Base-by-base conservation (phyloP, 2,888 invertebrate genomes). In the Epinotia bilunana region DNA sequence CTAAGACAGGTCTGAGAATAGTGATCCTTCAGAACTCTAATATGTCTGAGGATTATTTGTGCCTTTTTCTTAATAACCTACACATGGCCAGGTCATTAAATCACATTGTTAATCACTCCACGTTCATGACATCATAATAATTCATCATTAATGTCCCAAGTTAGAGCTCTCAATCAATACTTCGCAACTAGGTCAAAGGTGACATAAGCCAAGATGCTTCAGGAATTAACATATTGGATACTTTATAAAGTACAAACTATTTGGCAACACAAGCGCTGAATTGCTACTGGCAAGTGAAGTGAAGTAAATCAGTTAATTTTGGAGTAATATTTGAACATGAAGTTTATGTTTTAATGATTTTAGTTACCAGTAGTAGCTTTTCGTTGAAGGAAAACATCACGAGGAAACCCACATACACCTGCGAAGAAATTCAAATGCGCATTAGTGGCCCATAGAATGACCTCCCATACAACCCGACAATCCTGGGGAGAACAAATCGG, bases 71-170 rank as follows among this genome's bases (percentile, higher is more conserved):
- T 62, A 49, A 64, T 46, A 64, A 23, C 46, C 16, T 18, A 16
- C 49, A 20, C 49, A 28, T 11, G 1, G n/a, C 64, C 2, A 13
- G 9, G 43, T 43, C 16, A 13, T 28, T 28, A 58, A 33, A 53
- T 71, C 71, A 71, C 12, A 55, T 53, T 62, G 39, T 55, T 62
- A 53, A 53, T 71, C 49, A 71, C 28, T 71, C 16, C 61, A 63
- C 71, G 53, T 62, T 71, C 53, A 71, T 63, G 55, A 62, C 62
- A 55, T 62, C 62, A 71, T 71, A 71, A 71, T 71, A 71, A 63
- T 71, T 71, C 71, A 71, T 62, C 53, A 71, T 62, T 71, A 62
- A 61, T 5, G 62, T 20, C 20, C 20, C 16, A 39, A 62, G 53
- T 65, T 65, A 49, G 28, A 33, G 46, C 58, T 46, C 23, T 55